Conservation (phyloP, 1,140 invertebrate genomes). For the Cephus cinctus region DNA sequence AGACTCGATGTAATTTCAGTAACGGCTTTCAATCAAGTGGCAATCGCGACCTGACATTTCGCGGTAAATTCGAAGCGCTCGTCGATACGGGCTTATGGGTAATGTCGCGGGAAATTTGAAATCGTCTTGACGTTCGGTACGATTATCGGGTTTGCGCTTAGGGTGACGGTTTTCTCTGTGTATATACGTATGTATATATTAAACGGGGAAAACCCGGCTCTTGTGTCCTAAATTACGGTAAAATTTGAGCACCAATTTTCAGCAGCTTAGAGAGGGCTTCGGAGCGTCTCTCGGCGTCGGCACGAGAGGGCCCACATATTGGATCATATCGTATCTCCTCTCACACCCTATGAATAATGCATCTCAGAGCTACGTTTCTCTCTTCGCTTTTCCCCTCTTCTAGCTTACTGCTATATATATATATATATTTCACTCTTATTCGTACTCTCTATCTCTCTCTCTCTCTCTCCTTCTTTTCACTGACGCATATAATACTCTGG, state of each 20-base stretch:
- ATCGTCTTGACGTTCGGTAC: too few species aligned
- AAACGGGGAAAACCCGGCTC: too few species aligned
- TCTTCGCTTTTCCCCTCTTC: conserved; percentile 7
- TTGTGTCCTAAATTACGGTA: conserved; percentile 42
- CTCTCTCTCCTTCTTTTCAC: not conserved
- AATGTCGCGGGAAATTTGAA: too few species aligned
- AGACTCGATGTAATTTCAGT: too few species aligned
- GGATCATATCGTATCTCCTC: conserved; percentile 57
- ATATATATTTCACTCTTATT: not conserved
- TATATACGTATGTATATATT: too few species aligned
- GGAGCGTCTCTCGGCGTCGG: conserved; percentile 14
- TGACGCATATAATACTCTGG: not conserved
- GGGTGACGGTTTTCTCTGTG: too few species aligned
- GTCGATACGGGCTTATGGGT: too few species aligned
- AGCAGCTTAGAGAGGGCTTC: conserved; percentile 47
- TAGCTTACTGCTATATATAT: conserved; percentile 1
- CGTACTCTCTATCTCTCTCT: conserved; percentile 1
- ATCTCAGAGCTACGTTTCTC: conserved; percentile 35
- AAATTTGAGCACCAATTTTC: conserved; percentile 55
- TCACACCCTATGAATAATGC: conserved; percentile 54
- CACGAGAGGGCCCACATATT: conserved; percentile 44
- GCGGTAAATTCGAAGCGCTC: too few species aligned
- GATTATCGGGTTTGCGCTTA: too few species aligned
- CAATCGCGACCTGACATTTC: too few species aligned
- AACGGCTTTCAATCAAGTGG: too few species aligned